These are phyloP conservation scores for Drosophila neocordata DNA, from an alignment of 1,140 invertebrate species.

Conservation along the genomic window DNA sequence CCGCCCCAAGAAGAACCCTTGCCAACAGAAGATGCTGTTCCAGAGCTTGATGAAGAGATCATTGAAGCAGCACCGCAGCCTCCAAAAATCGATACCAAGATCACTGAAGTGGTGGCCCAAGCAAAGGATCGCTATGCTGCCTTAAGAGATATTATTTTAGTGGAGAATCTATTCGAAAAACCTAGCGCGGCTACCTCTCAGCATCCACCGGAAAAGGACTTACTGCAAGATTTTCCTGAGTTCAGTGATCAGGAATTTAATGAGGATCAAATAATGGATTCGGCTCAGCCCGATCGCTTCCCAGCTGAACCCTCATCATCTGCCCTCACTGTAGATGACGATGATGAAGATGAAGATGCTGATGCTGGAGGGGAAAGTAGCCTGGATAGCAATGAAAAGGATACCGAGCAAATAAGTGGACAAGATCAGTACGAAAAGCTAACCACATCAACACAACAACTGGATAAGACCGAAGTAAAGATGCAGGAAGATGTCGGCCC, in stretches of 20 bases:
- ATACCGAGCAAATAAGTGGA: slow-evolving; percentile 55
- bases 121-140: slow-evolving; percentile 88
- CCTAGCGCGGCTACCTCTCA: slow-evolving; percentile 48
- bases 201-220: slow-evolving; percentile 50
- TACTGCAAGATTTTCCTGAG: slow-evolving; percentile 70
- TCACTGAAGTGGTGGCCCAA: slow-evolving; percentile 82
- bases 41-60: slow-evolving; percentile 33
- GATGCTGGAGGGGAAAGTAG: slow-evolving; percentile 72
- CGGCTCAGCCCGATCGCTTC: slow-evolving; percentile 36
- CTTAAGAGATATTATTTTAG: slow-evolving; percentile 87
- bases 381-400: slow-evolving; percentile 72
- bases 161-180: slow-evolving; percentile 85
- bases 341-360: slow-evolving; percentile 73
- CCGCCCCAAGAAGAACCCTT: slow-evolving; percentile 50
- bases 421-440: slow-evolving; percentile 77
- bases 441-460: slow-evolving; percentile 71
- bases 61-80: slow-evolving; percentile 28
- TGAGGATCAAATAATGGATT: slow-evolving; percentile 77
- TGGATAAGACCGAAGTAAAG: slow-evolving; percentile 53
- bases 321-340: slow-evolving; percentile 71
- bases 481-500: slow-evolving; percentile 24
- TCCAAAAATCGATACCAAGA: slow-evolving; percentile 82
- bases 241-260: slow-evolving; percentile 76
- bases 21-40: slow-evolving; percentile 16
- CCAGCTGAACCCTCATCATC: slow-evolving; percentile 75